Evolutionary conservation across 2,113 vertebrate species (phyloP), one percentile per base, ranked within the genome.

Genomic region (Empidonax alnorum): DNA sequence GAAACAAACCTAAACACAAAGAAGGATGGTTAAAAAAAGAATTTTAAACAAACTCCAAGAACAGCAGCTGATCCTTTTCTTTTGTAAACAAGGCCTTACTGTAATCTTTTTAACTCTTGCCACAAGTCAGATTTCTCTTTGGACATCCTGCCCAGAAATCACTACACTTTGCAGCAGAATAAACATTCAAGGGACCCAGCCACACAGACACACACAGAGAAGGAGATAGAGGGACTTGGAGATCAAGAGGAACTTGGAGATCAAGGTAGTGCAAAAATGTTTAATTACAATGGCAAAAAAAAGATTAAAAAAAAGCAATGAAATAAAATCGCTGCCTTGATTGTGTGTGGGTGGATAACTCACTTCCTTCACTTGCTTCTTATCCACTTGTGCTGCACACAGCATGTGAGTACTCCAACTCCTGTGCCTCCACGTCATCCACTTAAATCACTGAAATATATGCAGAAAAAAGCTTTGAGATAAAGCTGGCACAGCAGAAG

Each of bases 21-120:
- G 87, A 94, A 89, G 59, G 95, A 97, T 92, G 95, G 95, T 97
- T 98, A 97, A 96, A 98, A 95, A 94, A 98, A 97, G 97, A 97
- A 97, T 97, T 97, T 98, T 97, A 98, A 98, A 98, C 98, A 97
- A 98, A 97, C 95, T 92, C 91, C 93, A 94, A 96, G 96, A 97
- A 87, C 93, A 91, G 96, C 93, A 93, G 95, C 91, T 87, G 53
- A 98, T 96, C 92, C 92, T 91, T 97, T 80, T 96, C 90, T 97
- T 97, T 93, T 97, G 91, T 98, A 98, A 98, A 98, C 98, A 98
- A 95, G 96, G 77, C 80, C 93, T 96, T 95, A 80, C 89, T 95
- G 84, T 97, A 97, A 96, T 97, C 97, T 94, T 87, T 88, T 95
- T 96, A 92, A 93, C 93, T 97, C 84, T 96, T 74, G 52, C 86